Evolutionary conservation across 2,888 invertebrate species (phyloP).

Genomic region (Platyscelio sp.): DNA sequence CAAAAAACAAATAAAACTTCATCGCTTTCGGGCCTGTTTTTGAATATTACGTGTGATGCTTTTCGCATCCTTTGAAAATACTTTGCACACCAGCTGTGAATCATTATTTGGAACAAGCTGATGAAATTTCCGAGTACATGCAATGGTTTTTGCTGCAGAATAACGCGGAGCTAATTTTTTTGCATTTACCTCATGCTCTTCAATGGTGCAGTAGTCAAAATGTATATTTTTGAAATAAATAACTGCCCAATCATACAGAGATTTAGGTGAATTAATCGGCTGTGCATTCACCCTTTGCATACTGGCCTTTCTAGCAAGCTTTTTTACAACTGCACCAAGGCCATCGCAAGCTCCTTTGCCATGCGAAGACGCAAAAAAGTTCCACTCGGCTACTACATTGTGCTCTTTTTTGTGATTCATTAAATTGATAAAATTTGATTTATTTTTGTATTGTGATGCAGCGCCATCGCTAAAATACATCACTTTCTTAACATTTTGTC

Average conservation of each 20-base stretch:
- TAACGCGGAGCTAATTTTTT: slow-evolving; percentile 28
- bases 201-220: slow-evolving; percentile 43
- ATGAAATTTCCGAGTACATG: slow-evolving; percentile 41
- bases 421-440: too few species aligned
- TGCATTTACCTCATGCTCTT: slow-evolving; percentile 39
- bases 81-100: slow-evolving; percentile 23
- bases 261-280: slow-evolving; percentile 53
- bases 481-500: too few species aligned
- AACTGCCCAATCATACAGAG: slow-evolving; percentile 50
- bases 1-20: neutral
- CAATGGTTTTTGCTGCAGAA: slow-evolving; percentile 33
- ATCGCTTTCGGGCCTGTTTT: slow-evolving; percentile 13
- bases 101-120: slow-evolving; percentile 3
- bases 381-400: slow-evolving; percentile 50
- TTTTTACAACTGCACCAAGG: slow-evolving; percentile 45
- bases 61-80: slow-evolving; percentile 35
- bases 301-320: slow-evolving; percentile 42
- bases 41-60: slow-evolving; percentile 7
- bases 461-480: too few species aligned
- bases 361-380: slow-evolving; percentile 59
- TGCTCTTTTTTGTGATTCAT: too few species aligned
- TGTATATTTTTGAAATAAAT: slow-evolving; percentile 49
- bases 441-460: too few species aligned
- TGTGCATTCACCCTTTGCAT: slow-evolving; percentile 32
- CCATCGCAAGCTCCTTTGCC: slow-evolving; percentile 54